Conservation (phyloP, 2,797 vertebrate genomes). For the Lithobates sylvaticus region DNA sequence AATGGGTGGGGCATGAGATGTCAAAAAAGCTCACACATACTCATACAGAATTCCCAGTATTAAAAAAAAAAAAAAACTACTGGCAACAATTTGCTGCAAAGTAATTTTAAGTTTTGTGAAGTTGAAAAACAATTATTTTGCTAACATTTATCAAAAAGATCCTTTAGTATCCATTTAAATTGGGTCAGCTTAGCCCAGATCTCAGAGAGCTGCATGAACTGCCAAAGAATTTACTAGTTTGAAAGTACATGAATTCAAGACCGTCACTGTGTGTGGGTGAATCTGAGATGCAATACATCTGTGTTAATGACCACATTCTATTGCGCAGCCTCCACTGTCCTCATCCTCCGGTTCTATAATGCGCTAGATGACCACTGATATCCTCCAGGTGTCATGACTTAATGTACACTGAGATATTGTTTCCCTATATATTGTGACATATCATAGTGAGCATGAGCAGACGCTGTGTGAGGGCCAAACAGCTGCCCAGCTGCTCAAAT, state of each 20-base stretch:
- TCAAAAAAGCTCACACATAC: too few species aligned
- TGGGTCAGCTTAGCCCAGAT: neutral
- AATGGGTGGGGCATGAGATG: too few species aligned
- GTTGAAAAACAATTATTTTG: neutral
- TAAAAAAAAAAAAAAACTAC: too few species aligned
- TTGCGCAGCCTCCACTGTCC: too few species aligned
- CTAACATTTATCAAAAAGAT: neutral
- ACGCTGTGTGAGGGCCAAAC: constrained; percentile 26
- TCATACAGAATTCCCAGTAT: too few species aligned
- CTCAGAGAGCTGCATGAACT: neutral
- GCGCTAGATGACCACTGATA: neutral
- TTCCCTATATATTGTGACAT: neutral
- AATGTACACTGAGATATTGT: neutral
- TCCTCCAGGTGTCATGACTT: constrained; percentile 14
- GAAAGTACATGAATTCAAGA: neutral
- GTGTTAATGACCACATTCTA: neutral
- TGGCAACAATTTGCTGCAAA: too few species aligned
- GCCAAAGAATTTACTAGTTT: neutral
- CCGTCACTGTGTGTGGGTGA: neutral
- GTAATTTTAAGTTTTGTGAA: too few species aligned
- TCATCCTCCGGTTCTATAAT: too few species aligned
- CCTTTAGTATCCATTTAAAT: neutral
- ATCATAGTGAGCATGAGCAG: constrained; percentile 22
- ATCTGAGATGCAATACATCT: neutral
- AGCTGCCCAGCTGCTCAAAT: constrained; percentile 44